Evolutionary conservation across 2,797 vertebrate genomes (phyloP).

Genomic region (Galaxias olidus): DNA sequence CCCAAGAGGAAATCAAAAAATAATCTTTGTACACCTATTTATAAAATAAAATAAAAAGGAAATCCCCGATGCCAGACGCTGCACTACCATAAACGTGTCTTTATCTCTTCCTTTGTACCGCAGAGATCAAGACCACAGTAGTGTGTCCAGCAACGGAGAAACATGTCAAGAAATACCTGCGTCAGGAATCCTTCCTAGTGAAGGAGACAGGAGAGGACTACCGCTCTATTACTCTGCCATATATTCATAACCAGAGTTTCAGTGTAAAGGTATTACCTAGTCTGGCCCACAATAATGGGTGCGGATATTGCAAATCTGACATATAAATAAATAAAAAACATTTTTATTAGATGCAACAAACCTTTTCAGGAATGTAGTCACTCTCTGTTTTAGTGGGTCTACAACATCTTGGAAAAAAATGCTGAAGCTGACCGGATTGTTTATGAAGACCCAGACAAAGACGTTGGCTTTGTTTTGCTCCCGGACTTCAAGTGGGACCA

Average conservation of each 20-base stretch:
- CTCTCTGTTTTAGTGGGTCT: slow-evolving; percentile 84
- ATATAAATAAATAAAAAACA: too few species aligned
- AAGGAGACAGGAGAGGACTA: slow-evolving; percentile 86
- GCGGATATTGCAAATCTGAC: too few species aligned
- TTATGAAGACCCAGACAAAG: slow-evolving; percentile 86
- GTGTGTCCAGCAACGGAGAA: slow-evolving; percentile 93
- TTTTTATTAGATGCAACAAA: too few species aligned
- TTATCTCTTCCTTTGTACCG: neutral
- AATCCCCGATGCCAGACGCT: too few species aligned
- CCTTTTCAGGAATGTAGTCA: neutral
- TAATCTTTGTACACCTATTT: too few species aligned
- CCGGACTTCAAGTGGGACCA: slow-evolving; percentile 98
- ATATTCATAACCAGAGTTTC: slow-evolving; percentile 85
- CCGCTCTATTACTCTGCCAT: slow-evolving; percentile 81
- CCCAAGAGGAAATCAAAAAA: too few species aligned
- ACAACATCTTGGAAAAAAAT: slow-evolving; percentile 96
- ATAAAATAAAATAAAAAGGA: too few species aligned
- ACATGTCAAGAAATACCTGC: slow-evolving; percentile 88
- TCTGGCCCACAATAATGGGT: too few species aligned
- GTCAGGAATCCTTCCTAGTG: slow-evolving; percentile 82
- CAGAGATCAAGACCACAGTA: slow-evolving; percentile 91
- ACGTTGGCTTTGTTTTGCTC: slow-evolving; percentile 86
- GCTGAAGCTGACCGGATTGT: slow-evolving; percentile 88
- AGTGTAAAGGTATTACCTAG: slow-evolving; percentile 82
- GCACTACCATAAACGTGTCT: too few species aligned